Conservation (phyloP, 2,888 invertebrate genomes). For the Drosophila birchii region DNA sequence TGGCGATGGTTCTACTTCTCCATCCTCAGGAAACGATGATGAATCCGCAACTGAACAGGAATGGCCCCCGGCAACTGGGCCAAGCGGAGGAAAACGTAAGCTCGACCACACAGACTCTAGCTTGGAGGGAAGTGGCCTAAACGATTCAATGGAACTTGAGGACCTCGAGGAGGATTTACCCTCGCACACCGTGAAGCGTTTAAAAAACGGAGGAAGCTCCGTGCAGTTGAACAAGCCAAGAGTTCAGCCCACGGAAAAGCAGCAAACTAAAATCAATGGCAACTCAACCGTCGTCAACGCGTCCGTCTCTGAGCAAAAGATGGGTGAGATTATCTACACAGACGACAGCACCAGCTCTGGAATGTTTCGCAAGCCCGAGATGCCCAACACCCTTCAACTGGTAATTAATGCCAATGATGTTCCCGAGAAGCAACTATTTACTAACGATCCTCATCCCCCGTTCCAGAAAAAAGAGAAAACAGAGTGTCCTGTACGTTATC, state of each 20-base stretch:
- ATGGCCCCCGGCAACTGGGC: conserved; percentile 60
- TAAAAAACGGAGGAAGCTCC: conserved; percentile 83
- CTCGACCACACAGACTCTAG: conserved; percentile 85
- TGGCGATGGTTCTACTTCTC: conserved; percentile 86
- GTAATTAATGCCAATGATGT: conserved; percentile 56
- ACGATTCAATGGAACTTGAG: conserved; percentile 85
- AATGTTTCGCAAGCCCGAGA: conserved; percentile 83
- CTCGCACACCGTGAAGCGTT: conserved; percentile 86
- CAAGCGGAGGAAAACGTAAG: conserved; percentile 83
- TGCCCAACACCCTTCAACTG: conserved; percentile 70
- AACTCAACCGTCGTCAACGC: conserved; percentile 47
- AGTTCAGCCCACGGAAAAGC: conserved; percentile 54
- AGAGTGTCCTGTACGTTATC: conserved; percentile 83
- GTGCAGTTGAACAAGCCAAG: conserved; percentile 77
- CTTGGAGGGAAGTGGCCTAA: conserved; percentile 75
- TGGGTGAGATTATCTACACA: conserved; percentile 84
- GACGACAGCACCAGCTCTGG: conserved; percentile 83
- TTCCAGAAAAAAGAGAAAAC: conserved; percentile 79
- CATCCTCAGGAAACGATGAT: conserved; percentile 85
- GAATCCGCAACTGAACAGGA: conserved; percentile 71
- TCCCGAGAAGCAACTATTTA: neutral
- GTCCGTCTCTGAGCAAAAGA: conserved; percentile 56
- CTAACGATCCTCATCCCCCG: neutral
- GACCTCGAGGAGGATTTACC: conserved; percentile 86
- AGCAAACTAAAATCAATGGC: conserved; percentile 78